A percentile compares a stretch with the other conserved stretches of the same genome.
Conservation (phyloP, 2,113 vertebrate species). For the Lophius piscatorius region DNA sequence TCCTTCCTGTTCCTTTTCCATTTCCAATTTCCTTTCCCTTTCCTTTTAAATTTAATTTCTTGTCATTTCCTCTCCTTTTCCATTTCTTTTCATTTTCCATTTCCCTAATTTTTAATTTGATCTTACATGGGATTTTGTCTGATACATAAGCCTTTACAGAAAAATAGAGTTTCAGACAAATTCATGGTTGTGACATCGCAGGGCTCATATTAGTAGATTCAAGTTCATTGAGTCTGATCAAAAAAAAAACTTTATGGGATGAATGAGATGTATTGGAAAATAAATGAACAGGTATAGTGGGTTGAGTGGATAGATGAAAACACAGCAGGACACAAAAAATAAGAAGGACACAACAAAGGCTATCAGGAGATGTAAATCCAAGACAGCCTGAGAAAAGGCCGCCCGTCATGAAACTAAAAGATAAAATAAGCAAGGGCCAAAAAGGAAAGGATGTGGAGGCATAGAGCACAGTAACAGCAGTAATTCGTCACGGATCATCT, state of each 20-base stretch:
- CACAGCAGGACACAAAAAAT: background rate
- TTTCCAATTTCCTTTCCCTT: background rate
- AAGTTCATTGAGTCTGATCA: conserved; percentile 8
- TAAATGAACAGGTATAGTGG: background rate
- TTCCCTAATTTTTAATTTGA: background rate
- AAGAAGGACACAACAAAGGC: background rate
- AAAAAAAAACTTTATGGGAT: conserved; percentile 25
- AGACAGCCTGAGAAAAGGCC: background rate
- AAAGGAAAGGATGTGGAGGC: conserved; percentile 8
- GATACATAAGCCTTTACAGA: background rate
- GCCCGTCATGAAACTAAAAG: conserved; percentile 4
- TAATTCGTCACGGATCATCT: conserved; percentile 51
- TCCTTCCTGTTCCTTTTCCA: background rate
- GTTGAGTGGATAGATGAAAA: background rate
- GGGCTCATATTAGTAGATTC: conserved; percentile 13
- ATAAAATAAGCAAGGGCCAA: background rate
- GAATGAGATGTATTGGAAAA: background rate
- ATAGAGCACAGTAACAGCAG: conserved; percentile 12
- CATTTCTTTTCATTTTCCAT: no score
- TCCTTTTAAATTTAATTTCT: no score
- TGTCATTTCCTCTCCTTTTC: no score
- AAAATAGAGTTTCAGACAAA: no score
- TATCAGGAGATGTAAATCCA: background rate
- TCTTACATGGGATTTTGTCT: background rate
- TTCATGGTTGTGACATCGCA: background rate